Evolutionary conservation across 2,797 vertebrate genomes (phyloP).

Genomic region (Crossoptilon crossoptilon): DNA sequence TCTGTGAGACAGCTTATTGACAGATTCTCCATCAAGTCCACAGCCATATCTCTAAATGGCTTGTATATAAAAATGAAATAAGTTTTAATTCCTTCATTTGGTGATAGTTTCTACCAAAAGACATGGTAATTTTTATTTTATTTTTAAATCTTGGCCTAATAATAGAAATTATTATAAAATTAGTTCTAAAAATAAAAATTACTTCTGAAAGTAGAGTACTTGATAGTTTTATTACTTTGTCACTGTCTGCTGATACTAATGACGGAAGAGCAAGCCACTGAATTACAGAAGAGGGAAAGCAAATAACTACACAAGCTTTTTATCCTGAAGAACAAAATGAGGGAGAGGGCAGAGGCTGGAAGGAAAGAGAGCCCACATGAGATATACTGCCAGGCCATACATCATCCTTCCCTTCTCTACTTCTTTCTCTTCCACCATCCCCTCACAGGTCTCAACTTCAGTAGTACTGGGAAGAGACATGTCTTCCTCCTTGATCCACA

Average conservation of each 20-base stretch:
- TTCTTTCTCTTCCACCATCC: not conserved
- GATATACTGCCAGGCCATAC: not conserved
- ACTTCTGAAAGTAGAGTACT: not conserved
- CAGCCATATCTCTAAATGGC: not conserved
- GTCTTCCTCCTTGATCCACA: not conserved
- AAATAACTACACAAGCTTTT: not conserved
- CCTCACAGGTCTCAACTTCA: fast-evolving
- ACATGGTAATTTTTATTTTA: not conserved
- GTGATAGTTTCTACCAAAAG: not conserved
- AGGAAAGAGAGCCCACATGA: not conserved
- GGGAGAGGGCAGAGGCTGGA: not conserved
- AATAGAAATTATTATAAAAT: not conserved
- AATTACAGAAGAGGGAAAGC: not conserved
- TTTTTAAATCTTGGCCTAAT: not conserved
- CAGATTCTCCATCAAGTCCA: not conserved
- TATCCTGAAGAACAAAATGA: not conserved
- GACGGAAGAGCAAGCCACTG: not conserved
- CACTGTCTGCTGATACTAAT: not conserved
- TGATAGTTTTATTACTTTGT: not conserved
- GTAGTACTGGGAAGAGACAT: not conserved
- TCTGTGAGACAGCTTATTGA: not conserved
- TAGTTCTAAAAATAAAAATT: not conserved
- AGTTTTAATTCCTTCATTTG: not conserved
- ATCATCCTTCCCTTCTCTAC: not conserved
- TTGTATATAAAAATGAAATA: not conserved